phyloP scores from a whole-genome alignment of 64 coral and sea anemone genomes.

The Exaiptasia diaphana region DNA sequence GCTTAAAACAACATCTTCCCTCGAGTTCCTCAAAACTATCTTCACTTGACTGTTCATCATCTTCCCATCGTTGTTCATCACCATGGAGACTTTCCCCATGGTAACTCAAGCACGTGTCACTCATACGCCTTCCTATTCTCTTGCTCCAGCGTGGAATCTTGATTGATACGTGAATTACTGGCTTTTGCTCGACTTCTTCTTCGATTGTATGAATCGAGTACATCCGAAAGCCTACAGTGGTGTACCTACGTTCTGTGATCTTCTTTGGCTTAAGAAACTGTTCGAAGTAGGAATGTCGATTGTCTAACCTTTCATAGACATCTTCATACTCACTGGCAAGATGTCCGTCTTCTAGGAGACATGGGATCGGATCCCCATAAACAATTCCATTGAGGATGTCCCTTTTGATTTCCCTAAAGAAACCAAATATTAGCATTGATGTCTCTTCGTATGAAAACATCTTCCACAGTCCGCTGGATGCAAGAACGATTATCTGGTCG shows the following conservation, averaged over 20 bases:
- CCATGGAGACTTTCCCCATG: background rate
- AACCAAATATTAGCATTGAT: conserved; percentile 64
- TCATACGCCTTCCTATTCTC: background rate
- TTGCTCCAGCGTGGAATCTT: conserved; percentile 1
- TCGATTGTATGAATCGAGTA: background rate
- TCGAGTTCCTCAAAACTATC: too few species aligned
- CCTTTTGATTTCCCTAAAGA: conserved; percentile 76
- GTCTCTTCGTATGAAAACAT: conserved; percentile 85
- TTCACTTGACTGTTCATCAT: too few species aligned
- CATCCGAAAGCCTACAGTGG: background rate
- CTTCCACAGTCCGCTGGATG: conserved; percentile 86
- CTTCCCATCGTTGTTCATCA: too few species aligned
- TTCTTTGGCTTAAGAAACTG: background rate
- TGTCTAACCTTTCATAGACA: background rate
- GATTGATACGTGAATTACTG: background rate
- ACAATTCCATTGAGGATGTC: conserved; percentile 18
- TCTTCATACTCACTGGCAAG: conserved; percentile 2
- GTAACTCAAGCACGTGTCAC: conserved; percentile 21
- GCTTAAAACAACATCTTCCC: too few species aligned
- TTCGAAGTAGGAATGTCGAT: background rate
- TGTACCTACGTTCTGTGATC: background rate
- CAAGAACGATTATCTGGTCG: conserved; percentile 78
- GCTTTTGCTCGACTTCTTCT: background rate
- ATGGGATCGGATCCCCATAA: background rate
- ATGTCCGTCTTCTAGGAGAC: background rate